Conservation (phyloP, 1,140 invertebrate genomes). For the Dufourea novaeangliae region DNA sequence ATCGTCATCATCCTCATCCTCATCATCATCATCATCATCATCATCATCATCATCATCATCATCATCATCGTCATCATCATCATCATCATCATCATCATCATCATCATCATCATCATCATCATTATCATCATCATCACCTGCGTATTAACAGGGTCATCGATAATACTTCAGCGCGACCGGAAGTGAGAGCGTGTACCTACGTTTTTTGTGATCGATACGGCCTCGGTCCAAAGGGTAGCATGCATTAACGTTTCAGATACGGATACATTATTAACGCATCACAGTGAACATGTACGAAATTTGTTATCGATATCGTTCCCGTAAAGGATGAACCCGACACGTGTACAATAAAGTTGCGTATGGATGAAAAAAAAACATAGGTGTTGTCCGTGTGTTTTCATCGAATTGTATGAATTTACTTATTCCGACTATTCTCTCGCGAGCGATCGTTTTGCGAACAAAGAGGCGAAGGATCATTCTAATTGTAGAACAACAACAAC, state of each 20-base stretch:
- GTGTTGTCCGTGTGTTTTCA: neutral
- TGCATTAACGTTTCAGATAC: slow-evolving; percentile 45
- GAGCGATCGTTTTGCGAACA: slow-evolving; percentile 4
- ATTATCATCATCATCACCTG: slow-evolving; percentile 81
- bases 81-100: slow-evolving; percentile 79
- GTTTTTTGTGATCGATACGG: slow-evolving; percentile 68
- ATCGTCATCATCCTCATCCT: slow-evolving; percentile 80
- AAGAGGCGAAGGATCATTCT: neutral
- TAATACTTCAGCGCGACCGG: slow-evolving; percentile 52
- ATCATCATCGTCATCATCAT: slow-evolving; percentile 78
- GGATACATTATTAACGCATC: slow-evolving; percentile 55
- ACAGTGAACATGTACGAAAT: slow-evolving; percentile 54
- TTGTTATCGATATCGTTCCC: slow-evolving; percentile 42
- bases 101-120: slow-evolving; percentile 81
- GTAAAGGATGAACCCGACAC: neutral
- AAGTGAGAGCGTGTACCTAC: slow-evolving; percentile 60
- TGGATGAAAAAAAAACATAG: neutral
- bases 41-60: slow-evolving; percentile 80
- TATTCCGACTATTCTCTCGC: neutral
- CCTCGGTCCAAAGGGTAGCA: slow-evolving; percentile 62
- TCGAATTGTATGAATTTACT: neutral
- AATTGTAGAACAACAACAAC: too few species aligned
- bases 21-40: slow-evolving; percentile 79
- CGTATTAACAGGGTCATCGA: slow-evolving; percentile 72
- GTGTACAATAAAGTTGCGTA: neutral